Evolutionary conservation across 2,113 vertebrate genomes (phyloP).

Genomic region (Scomber colias): DNA sequence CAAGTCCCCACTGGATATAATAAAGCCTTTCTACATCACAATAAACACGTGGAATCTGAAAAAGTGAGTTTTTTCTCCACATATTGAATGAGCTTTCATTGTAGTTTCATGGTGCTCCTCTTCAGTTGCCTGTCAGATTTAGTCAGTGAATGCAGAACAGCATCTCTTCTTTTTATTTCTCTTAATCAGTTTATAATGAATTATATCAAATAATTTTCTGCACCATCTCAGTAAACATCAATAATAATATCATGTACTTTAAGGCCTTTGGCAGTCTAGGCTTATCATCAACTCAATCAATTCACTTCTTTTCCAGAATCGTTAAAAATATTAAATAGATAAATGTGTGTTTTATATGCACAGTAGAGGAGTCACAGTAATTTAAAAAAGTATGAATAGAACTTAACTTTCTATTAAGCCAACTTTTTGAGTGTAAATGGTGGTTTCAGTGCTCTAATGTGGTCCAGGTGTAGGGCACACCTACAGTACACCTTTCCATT

Average conservation of each 20-base stretch:
- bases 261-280: background rate
- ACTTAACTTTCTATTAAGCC: background rate
- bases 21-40: background rate
- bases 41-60: background rate
- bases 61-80: background rate
- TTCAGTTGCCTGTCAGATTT: too few relatives aligned
- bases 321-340: background rate
- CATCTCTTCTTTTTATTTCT: background rate
- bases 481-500: background rate
- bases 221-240: constrained; percentile 1
- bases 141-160: background rate
- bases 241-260: background rate
- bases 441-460: background rate
- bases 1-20: constrained; percentile 8
- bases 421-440: background rate
- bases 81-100: background rate
- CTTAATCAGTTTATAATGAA: background rate
- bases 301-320: constrained; percentile 9
- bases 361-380: constrained; percentile 2
- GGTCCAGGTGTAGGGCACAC: background rate
- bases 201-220: background rate
- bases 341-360: constrained; percentile 18
- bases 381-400: background rate
- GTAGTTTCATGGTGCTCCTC: background rate
- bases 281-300: background rate